Evolutionary conservation across 2,113 vertebrate species (phyloP).

Genomic region (Melanostigma gelatinosum): DNA sequence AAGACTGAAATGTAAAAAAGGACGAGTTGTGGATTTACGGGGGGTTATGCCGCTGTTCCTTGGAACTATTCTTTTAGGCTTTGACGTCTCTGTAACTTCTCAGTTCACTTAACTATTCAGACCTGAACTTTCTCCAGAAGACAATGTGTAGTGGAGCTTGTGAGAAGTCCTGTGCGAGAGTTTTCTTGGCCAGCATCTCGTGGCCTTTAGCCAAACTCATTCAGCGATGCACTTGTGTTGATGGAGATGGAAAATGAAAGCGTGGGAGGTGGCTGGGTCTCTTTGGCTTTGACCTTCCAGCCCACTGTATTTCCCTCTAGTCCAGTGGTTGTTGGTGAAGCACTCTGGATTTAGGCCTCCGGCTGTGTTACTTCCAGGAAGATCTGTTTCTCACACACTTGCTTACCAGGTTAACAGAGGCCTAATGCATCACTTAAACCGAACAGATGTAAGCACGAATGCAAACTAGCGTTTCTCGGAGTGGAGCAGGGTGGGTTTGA

Average conservation of each 20-base stretch:
- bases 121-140: not conserved
- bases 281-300: not conserved
- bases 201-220: not conserved
- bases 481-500: not conserved
- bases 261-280: not conserved
- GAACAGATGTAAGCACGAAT: conserved; percentile 20
- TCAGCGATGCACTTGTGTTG: not conserved
- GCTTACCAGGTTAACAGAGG: conserved; percentile 21
- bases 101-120: not conserved
- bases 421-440: conserved; percentile 24
- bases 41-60: not conserved
- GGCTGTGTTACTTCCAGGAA: not conserved
- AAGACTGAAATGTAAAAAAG: not conserved
- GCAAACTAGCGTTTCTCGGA: conserved; percentile 23
- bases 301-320: not conserved
- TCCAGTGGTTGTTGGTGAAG: not conserved
- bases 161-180: not conserved
- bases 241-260: not conserved
- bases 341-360: not conserved
- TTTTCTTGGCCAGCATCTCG: not conserved
- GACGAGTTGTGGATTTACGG: not conserved
- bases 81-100: not conserved
- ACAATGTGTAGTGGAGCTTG: not conserved
- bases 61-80: not conserved
- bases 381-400: not conserved